Conservation (phyloP, 53 echinoderm and acorn worm genomes). For the Mesocentrotus franciscanus region DNA sequence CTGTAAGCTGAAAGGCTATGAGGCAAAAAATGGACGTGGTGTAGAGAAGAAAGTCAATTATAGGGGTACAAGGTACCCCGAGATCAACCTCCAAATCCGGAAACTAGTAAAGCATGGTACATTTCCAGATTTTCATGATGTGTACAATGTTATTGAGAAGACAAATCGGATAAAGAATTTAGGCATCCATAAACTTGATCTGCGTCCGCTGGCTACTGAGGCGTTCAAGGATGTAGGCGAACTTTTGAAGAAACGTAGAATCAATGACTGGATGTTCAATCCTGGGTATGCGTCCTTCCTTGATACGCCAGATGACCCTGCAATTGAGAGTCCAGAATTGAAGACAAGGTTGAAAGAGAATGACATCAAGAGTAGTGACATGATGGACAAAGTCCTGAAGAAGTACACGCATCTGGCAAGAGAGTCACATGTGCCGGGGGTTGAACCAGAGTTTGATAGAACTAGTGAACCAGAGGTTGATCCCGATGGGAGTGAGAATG, state of each 20-base stretch:
- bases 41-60: conserved; percentile 76
- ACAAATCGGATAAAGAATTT: conserved; percentile 76
- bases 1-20: conserved; percentile 80
- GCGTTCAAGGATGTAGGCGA: conserved; percentile 85
- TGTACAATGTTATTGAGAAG: conserved; percentile 68
- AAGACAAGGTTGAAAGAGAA: conserved; percentile 75
- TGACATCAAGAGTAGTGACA: conserved; percentile 67
- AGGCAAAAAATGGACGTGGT: conserved; percentile 79
- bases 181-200: conserved; percentile 68
- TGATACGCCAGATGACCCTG: conserved; percentile 69
- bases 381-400: conserved; percentile 71
- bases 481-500: background rate
- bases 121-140: conserved; percentile 91
- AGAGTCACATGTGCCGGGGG: background rate
- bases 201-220: conserved; percentile 78
- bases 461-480: conserved; percentile 22
- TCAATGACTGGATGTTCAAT: conserved; percentile 77
- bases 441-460: conserved; percentile 13
- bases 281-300: conserved; percentile 79
- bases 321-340: conserved; percentile 72
- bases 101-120: conserved; percentile 75
- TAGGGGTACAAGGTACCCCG: conserved; percentile 80
- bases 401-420: conserved; percentile 6
- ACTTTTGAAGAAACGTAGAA: conserved; percentile 77
- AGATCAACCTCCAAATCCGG: conserved; percentile 85